phyloP scores from a whole-genome alignment of 1,140 invertebrate species.

The Chionoecetes opilio region DNA sequence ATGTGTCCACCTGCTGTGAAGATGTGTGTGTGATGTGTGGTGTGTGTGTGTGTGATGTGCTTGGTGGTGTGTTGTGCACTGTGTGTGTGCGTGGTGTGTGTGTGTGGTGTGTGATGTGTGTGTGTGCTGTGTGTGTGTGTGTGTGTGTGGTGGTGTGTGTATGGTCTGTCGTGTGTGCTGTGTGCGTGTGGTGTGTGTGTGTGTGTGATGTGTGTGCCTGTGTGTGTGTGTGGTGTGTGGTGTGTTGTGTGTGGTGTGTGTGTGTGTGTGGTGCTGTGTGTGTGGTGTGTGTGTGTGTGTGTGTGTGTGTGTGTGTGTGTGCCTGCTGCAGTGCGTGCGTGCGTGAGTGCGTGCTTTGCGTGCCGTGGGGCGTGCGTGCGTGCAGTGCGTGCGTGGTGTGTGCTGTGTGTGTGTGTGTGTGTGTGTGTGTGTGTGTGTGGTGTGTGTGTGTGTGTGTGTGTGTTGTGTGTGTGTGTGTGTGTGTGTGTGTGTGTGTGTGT shows the following conservation, averaged over 20 bases:
- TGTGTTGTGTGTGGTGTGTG: constrained; percentile 34
- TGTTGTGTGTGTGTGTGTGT: constrained; percentile 55
- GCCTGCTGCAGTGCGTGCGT: constrained; percentile 24
- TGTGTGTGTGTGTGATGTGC: constrained; percentile 3
- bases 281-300: constrained; percentile 43
- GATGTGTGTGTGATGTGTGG: constrained; percentile 52
- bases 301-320: constrained; percentile 55
- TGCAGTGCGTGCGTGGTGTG: constrained; percentile 22
- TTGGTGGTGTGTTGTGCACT: constrained; percentile 40
- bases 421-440: constrained; percentile 56
- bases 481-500: constrained; percentile 39
- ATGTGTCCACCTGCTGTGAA: constrained; percentile 46
- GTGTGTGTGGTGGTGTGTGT: constrained; percentile 44
- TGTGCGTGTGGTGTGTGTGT: constrained; percentile 50
- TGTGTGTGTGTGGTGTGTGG: constrained; percentile 55
- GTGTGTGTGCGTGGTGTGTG: constrained; percentile 47
- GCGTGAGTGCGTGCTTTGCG: constrained; percentile 44
- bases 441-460: constrained; percentile 56
- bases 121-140: constrained; percentile 56
- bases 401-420: constrained; percentile 41
- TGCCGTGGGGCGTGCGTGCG: no score
- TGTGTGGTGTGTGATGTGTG: constrained; percentile 54
- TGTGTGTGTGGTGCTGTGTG: no score
- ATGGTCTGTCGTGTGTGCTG: constrained; percentile 8
- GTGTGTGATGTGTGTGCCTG: constrained; percentile 50